These are phyloP conservation scores for Oreohelix idahoensis DNA, from an alignment of 1,140 invertebrate genomes.

Conservation along the genomic window DNA sequence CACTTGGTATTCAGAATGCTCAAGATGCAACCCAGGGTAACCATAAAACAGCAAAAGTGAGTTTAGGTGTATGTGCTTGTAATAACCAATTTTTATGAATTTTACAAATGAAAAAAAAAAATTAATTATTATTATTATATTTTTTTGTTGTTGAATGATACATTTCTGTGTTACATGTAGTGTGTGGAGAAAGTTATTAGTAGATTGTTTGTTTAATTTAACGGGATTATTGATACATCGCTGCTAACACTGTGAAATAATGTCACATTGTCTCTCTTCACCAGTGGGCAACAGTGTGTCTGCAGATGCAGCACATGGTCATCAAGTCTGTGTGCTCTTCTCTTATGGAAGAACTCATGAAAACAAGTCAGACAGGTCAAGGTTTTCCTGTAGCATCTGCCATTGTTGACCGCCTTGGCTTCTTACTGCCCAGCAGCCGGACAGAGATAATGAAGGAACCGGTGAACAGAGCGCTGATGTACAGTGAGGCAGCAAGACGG, in stretches of 20 bases:
- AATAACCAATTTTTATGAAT: no score
- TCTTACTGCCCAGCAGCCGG: conserved; percentile 76
- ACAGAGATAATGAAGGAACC: conserved; percentile 55
- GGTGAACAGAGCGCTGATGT: conserved; percentile 79
- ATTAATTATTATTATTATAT: no score
- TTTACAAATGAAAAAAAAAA: no score
- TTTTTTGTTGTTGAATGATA: no score
- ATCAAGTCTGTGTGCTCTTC: conserved; percentile 84
- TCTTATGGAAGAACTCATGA: conserved; percentile 86
- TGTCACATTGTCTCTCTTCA: conserved; percentile 73
- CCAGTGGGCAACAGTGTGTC: conserved; percentile 91
- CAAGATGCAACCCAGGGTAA: conserved; percentile 84
- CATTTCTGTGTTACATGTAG: no score
- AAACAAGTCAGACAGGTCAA: conserved; percentile 85
- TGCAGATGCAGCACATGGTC: conserved; percentile 84
- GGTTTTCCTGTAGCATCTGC: conserved; percentile 90
- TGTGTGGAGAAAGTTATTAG: no score
- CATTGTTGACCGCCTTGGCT: conserved; percentile 87
- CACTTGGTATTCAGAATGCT: conserved; percentile 81
- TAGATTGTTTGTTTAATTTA: no score
- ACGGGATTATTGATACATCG: no score
- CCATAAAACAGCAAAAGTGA: conserved; percentile 79
- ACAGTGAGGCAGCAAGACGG: conserved; percentile 89
- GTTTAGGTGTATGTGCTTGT: no score
- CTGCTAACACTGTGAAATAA: not conserved